A percentile compares a stretch with the other conserved stretches of the same genome.
These are phyloP conservation scores for Riparia riparia DNA, from an alignment of 2,113 vertebrate genomes.

Conservation along the genomic window DNA sequence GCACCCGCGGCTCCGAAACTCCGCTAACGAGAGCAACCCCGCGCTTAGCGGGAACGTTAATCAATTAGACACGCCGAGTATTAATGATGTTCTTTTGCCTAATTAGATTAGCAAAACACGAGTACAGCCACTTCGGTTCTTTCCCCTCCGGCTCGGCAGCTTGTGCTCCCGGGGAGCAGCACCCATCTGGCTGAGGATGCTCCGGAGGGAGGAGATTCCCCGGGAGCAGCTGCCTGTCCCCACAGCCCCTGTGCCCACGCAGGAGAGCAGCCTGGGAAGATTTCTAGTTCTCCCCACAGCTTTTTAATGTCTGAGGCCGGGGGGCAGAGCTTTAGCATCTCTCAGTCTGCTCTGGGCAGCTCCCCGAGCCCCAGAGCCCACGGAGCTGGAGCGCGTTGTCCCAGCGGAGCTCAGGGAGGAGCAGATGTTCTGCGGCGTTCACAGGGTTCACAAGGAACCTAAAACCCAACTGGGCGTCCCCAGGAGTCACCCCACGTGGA, in stretches of 20 bases:
- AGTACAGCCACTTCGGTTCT: neutral
- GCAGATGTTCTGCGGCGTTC: neutral
- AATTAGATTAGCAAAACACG: slow-evolving; percentile 56
- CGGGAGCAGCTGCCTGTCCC: neutral
- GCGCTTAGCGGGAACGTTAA: neutral
- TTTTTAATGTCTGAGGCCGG: neutral
- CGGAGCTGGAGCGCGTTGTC: accelerated
- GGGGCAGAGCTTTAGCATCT: neutral
- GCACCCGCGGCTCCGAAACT: neutral
- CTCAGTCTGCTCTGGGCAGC: neutral
- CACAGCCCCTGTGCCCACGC: neutral
- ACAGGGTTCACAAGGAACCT: neutral
- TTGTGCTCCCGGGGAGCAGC: neutral
- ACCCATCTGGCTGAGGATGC: neutral
- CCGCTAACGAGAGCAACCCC: neutral
- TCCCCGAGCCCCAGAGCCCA: neutral
- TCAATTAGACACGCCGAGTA: slow-evolving; percentile 40
- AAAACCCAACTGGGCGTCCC: neutral
- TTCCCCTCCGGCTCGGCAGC: neutral
- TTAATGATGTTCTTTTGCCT: slow-evolving; percentile 45
- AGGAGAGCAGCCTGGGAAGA: accelerated
- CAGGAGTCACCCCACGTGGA: neutral
- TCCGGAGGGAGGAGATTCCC: neutral
- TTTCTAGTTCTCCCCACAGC: neutral
- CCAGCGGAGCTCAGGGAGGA: neutral